A percentile compares a stretch with the other conserved stretches of the same genome.
phyloP scores from a whole-genome alignment of 2,797 vertebrate genomes.

The Crenichthys baileyi region DNA sequence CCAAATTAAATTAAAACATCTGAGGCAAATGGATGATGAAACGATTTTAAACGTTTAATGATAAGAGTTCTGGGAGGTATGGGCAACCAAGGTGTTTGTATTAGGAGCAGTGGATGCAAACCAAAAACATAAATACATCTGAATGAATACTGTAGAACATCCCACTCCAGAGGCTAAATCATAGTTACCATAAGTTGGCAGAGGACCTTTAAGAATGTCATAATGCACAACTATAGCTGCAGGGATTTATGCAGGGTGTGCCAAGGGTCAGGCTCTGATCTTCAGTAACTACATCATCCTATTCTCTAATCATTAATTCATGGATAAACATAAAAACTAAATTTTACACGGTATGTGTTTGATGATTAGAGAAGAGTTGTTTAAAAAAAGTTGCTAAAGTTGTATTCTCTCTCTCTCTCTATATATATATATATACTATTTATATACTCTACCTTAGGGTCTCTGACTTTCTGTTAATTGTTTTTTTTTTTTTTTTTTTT shows the following conservation, averaged over 20 bases:
- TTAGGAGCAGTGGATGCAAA: slow-evolving; percentile 17
- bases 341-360: slow-evolving; percentile 37
- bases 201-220: slow-evolving; percentile 65
- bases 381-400: slow-evolving; percentile 51
- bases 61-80: slow-evolving; percentile 24
- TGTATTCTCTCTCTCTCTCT: not conserved
- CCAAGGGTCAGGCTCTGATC: slow-evolving; percentile 42
- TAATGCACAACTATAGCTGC: slow-evolving; percentile 48
- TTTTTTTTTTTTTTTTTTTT: too few relatives aligned
- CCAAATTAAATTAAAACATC: slow-evolving; percentile 62
- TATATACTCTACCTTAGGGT: too few relatives aligned
- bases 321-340: slow-evolving; percentile 58
- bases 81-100: slow-evolving; percentile 25
- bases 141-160: slow-evolving; percentile 33
- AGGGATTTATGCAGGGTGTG: slow-evolving; percentile 31
- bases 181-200: slow-evolving; percentile 60
- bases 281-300: slow-evolving; percentile 22
- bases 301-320: slow-evolving; percentile 56
- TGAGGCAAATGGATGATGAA: slow-evolving; percentile 65
- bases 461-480: too few relatives aligned
- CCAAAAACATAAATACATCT: slow-evolving; percentile 22
- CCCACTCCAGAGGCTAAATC: slow-evolving; percentile 43
- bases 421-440: too few relatives aligned
- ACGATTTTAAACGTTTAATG: slow-evolving; percentile 51
- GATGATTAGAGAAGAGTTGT: slow-evolving; percentile 52